These are phyloP conservation scores for Macrosoma leucophasiata DNA, from an alignment of 2,888 invertebrate genomes.

Conservation along the genomic window DNA sequence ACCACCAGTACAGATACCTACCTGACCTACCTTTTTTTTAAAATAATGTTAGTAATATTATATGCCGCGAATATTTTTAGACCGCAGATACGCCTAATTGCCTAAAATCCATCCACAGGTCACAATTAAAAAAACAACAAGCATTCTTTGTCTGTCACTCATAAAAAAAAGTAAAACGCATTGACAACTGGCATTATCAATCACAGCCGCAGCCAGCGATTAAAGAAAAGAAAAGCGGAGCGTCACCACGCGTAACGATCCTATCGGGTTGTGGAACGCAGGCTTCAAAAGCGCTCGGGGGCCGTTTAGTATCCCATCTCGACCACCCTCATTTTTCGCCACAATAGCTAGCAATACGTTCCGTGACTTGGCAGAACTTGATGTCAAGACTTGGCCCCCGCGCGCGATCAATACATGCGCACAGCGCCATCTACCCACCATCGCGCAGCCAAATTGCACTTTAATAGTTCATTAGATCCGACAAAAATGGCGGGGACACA, in stretches of 20 bases:
- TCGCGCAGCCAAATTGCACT: constrained; percentile 74
- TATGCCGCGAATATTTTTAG: no score
- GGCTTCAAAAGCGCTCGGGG: constrained; percentile 39
- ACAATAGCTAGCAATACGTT: constrained; percentile 73
- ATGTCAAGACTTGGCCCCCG: constrained; percentile 62
- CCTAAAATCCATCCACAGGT: no score
- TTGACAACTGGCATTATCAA: no score
- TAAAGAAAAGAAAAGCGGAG: background rate
- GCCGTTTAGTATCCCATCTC: constrained; percentile 48
- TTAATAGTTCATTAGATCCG: constrained; percentile 76
- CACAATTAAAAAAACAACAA: no score
- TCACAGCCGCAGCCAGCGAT: no score
- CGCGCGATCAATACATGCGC: constrained; percentile 72
- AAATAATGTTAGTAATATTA: no score
- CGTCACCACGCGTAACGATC: constrained; percentile 10
- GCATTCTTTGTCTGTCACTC: no score
- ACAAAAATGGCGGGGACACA: constrained; percentile 71
- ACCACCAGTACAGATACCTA: no score
- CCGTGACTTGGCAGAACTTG: constrained; percentile 73
- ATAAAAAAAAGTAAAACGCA: no score
- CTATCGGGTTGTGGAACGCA: constrained; percentile 15
- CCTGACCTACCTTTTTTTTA: no score
- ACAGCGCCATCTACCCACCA: constrained; percentile 65
- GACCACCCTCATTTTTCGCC: constrained; percentile 68
- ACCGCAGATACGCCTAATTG: no score